These are phyloP conservation scores for Pipra filicauda DNA, from an alignment of 2,113 vertebrate genomes.

Conservation along the genomic window DNA sequence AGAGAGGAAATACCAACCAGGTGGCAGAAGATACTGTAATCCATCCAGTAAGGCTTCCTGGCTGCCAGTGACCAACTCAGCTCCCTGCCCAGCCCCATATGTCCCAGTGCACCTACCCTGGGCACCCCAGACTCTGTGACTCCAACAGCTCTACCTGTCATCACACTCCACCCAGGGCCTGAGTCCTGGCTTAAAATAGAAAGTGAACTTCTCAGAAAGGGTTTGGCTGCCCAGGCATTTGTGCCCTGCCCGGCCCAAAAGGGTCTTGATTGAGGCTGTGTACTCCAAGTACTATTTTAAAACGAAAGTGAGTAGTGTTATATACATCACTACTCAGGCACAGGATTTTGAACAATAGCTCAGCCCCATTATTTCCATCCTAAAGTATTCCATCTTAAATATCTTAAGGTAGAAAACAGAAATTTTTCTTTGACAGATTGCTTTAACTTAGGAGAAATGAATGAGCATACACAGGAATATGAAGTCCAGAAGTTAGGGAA, in stretches of 20 bases:
- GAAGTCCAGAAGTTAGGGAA: background rate
- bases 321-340: background rate
- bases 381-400: background rate
- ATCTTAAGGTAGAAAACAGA: background rate
- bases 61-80: background rate
- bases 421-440: background rate
- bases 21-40: background rate
- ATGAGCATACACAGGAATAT: background rate
- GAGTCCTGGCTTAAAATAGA: slow-evolving; percentile 22
- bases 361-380: background rate
- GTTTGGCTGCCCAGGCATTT: background rate
- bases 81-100: background rate
- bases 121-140: background rate
- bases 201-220: background rate
- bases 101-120: accelerated
- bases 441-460: background rate
- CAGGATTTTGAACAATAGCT: background rate
- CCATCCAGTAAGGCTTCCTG: background rate
- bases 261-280: background rate
- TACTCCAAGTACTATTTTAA: background rate
- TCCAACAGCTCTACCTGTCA: background rate
- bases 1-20: background rate
- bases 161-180: background rate
- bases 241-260: background rate
- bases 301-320: background rate